These are phyloP conservation scores for Dasysyrphus tricinctus DNA, from an alignment of 2,888 invertebrate species.

Conservation along the genomic window DNA sequence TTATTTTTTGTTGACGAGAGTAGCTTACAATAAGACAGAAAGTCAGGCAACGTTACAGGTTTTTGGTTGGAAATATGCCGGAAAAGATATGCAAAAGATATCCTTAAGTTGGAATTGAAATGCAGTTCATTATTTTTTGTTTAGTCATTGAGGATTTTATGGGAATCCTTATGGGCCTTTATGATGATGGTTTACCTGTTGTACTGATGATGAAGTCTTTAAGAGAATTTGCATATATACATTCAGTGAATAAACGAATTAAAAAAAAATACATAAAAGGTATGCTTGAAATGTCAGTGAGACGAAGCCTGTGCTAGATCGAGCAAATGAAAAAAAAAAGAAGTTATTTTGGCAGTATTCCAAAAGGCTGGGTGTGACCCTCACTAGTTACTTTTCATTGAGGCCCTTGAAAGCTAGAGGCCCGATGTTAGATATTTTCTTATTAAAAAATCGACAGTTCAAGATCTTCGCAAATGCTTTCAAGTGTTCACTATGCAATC, in stretches of 20 bases:
- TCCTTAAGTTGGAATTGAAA: constrained; percentile 3
- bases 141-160: neutral
- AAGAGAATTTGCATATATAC: neutral
- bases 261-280: too few relatives aligned
- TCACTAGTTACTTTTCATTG: too few relatives aligned
- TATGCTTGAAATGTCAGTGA: too few relatives aligned
- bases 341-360: too few relatives aligned
- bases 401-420: too few relatives aligned
- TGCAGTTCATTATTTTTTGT: constrained; percentile 23
- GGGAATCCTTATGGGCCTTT: neutral
- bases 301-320: too few relatives aligned
- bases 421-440: too few relatives aligned
- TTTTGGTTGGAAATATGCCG: constrained; percentile 52
- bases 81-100: constrained; percentile 51
- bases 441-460: too few relatives aligned
- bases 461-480: too few relatives aligned
- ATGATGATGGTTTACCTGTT: neutral
- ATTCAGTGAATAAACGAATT: neutral
- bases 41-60: constrained; percentile 36
- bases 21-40: neutral
- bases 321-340: too few relatives aligned
- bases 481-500: too few relatives aligned
- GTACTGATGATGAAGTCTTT: neutral
- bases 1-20: constrained; percentile 39
- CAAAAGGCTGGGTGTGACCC: too few relatives aligned